Conservation (phyloP, 2,797 vertebrate species). For the Phoxinus dragarum region DNA sequence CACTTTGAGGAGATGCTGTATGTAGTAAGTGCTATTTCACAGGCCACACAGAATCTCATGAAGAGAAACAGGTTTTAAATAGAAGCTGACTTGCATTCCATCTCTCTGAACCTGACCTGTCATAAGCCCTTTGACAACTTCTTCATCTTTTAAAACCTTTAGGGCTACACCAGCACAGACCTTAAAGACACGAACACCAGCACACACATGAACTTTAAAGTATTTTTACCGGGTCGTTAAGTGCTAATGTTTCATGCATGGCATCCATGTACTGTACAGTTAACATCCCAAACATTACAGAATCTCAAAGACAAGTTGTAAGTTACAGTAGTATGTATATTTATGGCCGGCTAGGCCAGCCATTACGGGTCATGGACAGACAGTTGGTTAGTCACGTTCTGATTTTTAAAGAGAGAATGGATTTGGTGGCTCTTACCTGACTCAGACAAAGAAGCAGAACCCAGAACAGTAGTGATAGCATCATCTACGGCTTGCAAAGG, state of each 20-base stretch:
- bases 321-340: not conserved
- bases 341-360: not conserved
- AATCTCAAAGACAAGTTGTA: not conserved
- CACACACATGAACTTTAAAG: not conserved
- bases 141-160: not conserved
- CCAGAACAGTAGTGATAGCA: constrained; percentile 80
- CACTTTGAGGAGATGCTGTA: not conserved
- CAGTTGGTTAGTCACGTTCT: not conserved
- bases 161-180: not conserved
- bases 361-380: not conserved
- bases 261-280: not conserved
- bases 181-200: not conserved
- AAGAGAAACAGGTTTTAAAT: not conserved
- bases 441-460: constrained; percentile 80
- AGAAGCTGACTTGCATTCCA: not conserved
- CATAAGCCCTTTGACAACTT: constrained; percentile 14
- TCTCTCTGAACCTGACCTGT: not conserved
- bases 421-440: constrained; percentile 81
- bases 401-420: constrained; percentile 24
- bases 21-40: not conserved
- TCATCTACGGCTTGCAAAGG: constrained; percentile 72
- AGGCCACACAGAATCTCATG: not conserved
- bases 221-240: not conserved
- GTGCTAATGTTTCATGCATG: not conserved
- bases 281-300: not conserved